Evolutionary conservation across 2,797 vertebrate species (phyloP), one percentile per base, ranked within the genome.

Genomic region (Lithobates sylvaticus): DNA sequence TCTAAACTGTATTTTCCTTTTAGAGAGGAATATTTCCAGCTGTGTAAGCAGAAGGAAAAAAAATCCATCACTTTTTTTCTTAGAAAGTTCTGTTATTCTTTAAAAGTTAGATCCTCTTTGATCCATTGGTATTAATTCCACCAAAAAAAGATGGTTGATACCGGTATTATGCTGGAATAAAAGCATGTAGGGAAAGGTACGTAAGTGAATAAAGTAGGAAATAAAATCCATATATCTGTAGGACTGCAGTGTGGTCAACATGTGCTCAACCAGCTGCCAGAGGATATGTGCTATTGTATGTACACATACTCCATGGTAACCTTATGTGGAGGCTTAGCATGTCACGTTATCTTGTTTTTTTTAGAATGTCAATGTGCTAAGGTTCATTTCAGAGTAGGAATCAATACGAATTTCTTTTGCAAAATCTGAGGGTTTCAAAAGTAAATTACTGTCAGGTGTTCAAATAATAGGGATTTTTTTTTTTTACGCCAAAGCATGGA

Each of bases 301-400:
- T 81, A 81, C 81, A 86, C 84, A 81, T 18, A 71, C 72, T 86
- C 78, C 64, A 86, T 86, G 73, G 73, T 64, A 71, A 81, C 78
- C 32, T 44, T 29, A 34, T 71, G 74, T 32, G n/a, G 65, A 44
- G 73, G 84, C 78, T 81, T 86, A 76, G 47, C 15, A 23, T 81
- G 64, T 81, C 32, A 77, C 84, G 26, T 76, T 65, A 86, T 81
- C 12, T 42, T 76, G 58, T 81, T 77, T 76, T 86, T 39, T 81
- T 76, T 34, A 76, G 29, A 54, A 61, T 9, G 16, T 64, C 36
- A 34, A 36, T 47, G 23, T 54, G 50, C 39, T 81, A 69, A 34
- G 32, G 18, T 70, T 86, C 44, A 76, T 81, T 86, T 80, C 77
- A 73, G 16, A 69, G 42, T 6, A 16, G 18, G 34, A 58, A 75